phyloP scores from a whole-genome alignment of 2,888 invertebrate genomes.

The Tethea ocularis region DNA sequence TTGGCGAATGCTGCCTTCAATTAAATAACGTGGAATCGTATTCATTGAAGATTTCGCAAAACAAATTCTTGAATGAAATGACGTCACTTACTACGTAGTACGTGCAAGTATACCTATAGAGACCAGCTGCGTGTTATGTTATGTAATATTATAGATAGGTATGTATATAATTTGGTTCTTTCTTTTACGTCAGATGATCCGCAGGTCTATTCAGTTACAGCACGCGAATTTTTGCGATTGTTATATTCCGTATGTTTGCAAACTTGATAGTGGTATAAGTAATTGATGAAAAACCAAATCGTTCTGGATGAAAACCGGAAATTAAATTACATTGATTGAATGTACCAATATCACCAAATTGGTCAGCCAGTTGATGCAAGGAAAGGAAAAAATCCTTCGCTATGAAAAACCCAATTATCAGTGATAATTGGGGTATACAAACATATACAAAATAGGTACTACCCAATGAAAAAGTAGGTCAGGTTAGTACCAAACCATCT shows the following conservation, averaged over 20 bases:
- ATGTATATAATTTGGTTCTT: slow-evolving; percentile 63
- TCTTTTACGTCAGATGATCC: slow-evolving; percentile 72
- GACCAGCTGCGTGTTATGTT: slow-evolving; percentile 38
- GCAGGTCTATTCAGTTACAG: slow-evolving; percentile 32
- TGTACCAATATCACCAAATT: no score
- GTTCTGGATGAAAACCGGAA: neutral
- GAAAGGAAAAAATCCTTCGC: no score
- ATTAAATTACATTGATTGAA: neutral
- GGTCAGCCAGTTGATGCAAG: no score
- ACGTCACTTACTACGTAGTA: slow-evolving; percentile 70
- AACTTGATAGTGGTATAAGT: neutral
- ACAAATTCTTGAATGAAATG: slow-evolving; percentile 71
- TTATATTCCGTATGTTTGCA: neutral
- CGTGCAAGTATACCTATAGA: slow-evolving; percentile 34
- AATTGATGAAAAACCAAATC: neutral
- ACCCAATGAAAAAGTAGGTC: neutral
- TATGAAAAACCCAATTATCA: neutral
- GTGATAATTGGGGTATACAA: no score
- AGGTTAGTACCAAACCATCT: neutral
- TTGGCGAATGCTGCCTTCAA: slow-evolving; percentile 27
- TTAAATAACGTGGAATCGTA: slow-evolving; percentile 30
- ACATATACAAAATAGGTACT: no score
- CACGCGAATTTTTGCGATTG: slow-evolving; percentile 2
- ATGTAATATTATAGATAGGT: slow-evolving; percentile 15
- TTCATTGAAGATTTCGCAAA: slow-evolving; percentile 62